phyloP scores from a whole-genome alignment of 2,797 vertebrate genomes.

The Craterocephalus amniculus region DNA sequence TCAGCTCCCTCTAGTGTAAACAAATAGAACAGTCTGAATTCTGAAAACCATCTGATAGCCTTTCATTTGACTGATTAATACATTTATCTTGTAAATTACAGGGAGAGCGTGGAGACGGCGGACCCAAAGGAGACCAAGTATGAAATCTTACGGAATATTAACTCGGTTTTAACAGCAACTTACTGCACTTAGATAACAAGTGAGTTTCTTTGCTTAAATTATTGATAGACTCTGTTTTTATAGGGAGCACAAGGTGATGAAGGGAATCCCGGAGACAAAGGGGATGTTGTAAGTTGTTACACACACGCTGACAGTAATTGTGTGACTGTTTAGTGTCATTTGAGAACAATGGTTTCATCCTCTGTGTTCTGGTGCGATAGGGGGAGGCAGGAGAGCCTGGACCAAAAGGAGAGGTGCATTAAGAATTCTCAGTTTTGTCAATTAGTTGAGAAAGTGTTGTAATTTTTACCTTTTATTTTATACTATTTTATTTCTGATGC shows the following conservation, averaged over 20 bases:
- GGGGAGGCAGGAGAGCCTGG: constrained; percentile 91
- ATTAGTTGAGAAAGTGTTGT: background rate
- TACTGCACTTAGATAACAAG: constrained; percentile 20
- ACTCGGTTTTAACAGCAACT: constrained; percentile 6
- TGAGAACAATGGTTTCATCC: constrained; percentile 4
- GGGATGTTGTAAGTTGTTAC: constrained; percentile 87
- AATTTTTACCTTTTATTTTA: background rate
- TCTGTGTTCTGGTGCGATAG: constrained; percentile 74
- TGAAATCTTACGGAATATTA: constrained; percentile 36
- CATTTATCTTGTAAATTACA: constrained; percentile 63
- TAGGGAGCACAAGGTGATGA: constrained; percentile 93
- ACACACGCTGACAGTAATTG: background rate
- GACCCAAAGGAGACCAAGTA: constrained; percentile 95
- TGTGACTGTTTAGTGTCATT: constrained; percentile 5
- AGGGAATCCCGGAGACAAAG: constrained; percentile 92
- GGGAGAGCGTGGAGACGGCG: constrained; percentile 90
- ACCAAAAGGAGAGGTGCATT: constrained; percentile 93
- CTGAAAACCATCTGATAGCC: no score
- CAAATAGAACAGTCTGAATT: constrained; percentile 9
- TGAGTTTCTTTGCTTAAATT: constrained; percentile 23
- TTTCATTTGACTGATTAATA: constrained; percentile 12
- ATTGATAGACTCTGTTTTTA: constrained; percentile 42
- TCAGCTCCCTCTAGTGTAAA: constrained; percentile 59
- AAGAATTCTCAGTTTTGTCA: background rate
- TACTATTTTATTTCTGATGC: background rate